phyloP scores from a whole-genome alignment of 2,888 invertebrate species.

The Tridacna gigas region DNA sequence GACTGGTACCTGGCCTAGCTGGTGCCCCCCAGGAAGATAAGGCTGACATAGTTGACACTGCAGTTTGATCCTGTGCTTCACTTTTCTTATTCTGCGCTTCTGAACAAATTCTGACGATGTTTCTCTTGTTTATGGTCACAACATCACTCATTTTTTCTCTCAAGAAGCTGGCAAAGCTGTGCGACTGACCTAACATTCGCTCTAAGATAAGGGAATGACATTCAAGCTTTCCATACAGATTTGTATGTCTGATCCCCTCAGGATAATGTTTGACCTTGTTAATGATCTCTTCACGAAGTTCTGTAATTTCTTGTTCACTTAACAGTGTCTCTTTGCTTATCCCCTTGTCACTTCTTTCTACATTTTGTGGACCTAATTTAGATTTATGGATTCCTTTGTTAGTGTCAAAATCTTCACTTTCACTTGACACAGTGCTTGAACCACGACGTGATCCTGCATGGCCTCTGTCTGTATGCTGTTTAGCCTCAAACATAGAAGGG shows the following conservation, averaged over 20 bases:
- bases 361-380: not conserved
- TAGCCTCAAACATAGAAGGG: not conserved
- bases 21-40: slow-evolving; percentile 9
- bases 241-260: too few relatives aligned
- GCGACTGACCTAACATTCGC: not conserved
- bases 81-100: too few relatives aligned
- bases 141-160: slow-evolving; percentile 5
- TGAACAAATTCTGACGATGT: not conserved
- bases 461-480: not conserved
- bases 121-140: not conserved
- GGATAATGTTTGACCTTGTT: not conserved
- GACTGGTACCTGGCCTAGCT: slow-evolving; percentile 15
- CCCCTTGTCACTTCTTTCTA: not conserved
- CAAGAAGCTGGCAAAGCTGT: not conserved
- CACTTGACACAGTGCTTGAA: not conserved
- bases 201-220: not conserved
- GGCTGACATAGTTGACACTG: not conserved
- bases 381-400: not conserved
- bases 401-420: not conserved
- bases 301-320: not conserved
- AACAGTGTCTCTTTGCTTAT: not conserved
- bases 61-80: not conserved
- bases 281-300: not conserved
- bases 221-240: too few relatives aligned
- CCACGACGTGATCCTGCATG: not conserved